Evolutionary conservation across 2,797 vertebrate species (phyloP).

Genomic region (Calcarius lapponicus): DNA sequence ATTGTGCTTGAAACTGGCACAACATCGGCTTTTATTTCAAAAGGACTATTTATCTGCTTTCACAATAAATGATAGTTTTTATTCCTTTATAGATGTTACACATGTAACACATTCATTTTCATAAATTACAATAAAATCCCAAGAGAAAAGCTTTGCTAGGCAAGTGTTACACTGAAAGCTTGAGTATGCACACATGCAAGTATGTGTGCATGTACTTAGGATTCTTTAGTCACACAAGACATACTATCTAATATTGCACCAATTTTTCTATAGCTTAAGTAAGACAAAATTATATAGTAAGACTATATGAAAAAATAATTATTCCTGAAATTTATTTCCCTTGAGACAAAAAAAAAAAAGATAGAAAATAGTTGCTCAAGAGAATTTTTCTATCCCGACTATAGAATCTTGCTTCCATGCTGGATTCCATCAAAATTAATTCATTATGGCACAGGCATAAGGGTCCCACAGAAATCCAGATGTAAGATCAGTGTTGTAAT

Average conservation of each 20-base stretch:
- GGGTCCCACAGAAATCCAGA: neutral
- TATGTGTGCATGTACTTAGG: neutral
- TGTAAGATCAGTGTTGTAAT: neutral
- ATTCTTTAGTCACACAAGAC: neutral
- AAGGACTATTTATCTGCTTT: conserved; percentile 30
- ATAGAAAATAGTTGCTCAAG: neutral
- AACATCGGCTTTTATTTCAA: neutral
- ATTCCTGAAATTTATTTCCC: neutral
- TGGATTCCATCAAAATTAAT: neutral
- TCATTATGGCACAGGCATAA: neutral
- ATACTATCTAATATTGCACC: neutral
- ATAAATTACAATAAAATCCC: conserved; percentile 36
- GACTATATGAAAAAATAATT: neutral
- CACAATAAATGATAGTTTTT: conserved; percentile 22
- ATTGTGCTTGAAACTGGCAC: conserved; percentile 29
- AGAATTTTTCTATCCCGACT: neutral
- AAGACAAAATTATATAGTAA: neutral
- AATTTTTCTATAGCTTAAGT: neutral
- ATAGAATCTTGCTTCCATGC: neutral
- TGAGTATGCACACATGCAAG: neutral
- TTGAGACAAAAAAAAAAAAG: neutral
- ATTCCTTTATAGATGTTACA: conserved; percentile 16
- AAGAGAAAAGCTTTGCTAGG: conserved; percentile 12
- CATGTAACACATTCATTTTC: conserved; percentile 39
- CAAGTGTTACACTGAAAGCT: neutral